phyloP scores from a whole-genome alignment of 2,113 vertebrate genomes.

The Myocastor coypus region DNA sequence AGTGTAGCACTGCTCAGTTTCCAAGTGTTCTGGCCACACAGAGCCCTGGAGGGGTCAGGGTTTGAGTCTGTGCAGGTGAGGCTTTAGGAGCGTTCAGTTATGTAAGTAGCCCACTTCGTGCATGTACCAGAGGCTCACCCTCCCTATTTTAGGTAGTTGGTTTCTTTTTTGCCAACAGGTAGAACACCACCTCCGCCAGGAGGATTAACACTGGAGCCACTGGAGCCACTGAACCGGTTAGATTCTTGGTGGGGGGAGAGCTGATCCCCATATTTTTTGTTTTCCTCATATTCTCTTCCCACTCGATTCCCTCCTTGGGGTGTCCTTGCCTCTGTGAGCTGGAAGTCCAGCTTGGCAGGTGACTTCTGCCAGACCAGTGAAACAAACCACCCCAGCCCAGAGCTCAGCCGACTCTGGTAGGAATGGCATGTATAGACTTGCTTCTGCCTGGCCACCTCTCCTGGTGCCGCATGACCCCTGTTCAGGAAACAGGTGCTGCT shows the following conservation, averaged over 20 bases:
- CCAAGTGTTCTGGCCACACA: neutral
- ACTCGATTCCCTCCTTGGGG: neutral
- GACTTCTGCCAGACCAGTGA: neutral
- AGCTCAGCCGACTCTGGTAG: accelerated
- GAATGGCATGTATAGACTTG: neutral
- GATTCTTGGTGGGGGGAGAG: neutral
- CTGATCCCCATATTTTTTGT: neutral
- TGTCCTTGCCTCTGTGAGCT: neutral
- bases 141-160: neutral
- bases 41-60: neutral
- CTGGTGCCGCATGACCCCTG: neutral
- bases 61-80: neutral
- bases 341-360: neutral
- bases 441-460: neutral
- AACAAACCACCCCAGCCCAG: neutral
- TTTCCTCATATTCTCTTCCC: neutral
- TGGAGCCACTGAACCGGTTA: neutral
- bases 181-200: neutral
- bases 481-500: neutral
- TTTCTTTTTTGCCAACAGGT: neutral
- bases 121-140: neutral
- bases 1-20: neutral
- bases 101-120: neutral
- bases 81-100: neutral
- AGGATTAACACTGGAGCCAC: neutral